Base-by-base conservation (phyloP, 1,140 invertebrate genomes). In the Latrodectus geometricus region DNA sequence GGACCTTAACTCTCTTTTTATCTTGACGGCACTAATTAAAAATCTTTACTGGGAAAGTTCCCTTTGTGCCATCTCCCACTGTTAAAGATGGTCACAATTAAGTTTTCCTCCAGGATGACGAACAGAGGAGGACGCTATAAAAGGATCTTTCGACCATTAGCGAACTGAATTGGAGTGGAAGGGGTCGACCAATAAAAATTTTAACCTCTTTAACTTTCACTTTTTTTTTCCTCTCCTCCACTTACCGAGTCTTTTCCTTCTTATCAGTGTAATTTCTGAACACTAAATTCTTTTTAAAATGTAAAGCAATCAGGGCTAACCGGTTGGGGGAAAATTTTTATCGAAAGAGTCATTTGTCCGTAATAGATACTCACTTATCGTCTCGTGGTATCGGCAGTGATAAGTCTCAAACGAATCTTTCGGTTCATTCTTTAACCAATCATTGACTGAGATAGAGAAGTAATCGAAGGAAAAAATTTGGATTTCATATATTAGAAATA, bases 51-150 rank as follows among this genome's bases (percentile, higher is more conserved):
- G 14, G 17, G 11, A 9, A 65, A 20, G 14, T 12, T 65, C 48
- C 69, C 21, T 52, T 83, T 83, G 80, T 83, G 54, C 14, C 15
- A 35, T 35, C 23, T 14, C 4, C 14, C 69, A n/a, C 21, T 70
- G 54, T 21, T 21, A 74, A 83, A 83, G 80, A 73, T 83, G 80
- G 80, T 74, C 70, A 83, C 80, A 83, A 83, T 83, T 83, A 83
- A 83, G 21, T 61, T 76, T 23, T 61, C 35, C 35, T 5, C 50
- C 15, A 20, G 74, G 7, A 15, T 7, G 12, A 65, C 7, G 12
- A 65, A 65, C 12, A n/a, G 61, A 35, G 72, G 72, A 48, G 21
- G 17, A 65, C 14, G 15, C 35, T 65, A 79, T 35, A 65, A 81
- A 70, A 35, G 61, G 50, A 21, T 17, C 17, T 48, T 66, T 66